A percentile compares a stretch with the other conserved stretches of the same genome.
Evolutionary conservation across 2,797 vertebrate genomes (phyloP).

Genomic region (Cyprinella venusta): DNA sequence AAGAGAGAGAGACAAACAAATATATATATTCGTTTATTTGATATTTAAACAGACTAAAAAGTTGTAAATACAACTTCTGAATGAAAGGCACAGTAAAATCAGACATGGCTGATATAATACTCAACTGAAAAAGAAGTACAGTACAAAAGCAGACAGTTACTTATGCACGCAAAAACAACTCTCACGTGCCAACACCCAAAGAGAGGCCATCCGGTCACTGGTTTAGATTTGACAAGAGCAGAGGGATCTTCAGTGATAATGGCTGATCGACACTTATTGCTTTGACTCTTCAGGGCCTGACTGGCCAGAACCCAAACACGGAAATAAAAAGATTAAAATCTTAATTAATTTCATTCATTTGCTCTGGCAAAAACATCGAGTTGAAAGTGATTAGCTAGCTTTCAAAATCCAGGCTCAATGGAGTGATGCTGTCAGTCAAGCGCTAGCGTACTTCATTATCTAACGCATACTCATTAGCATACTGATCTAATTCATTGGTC

Average conservation of each 20-base stretch:
- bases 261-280: conserved; percentile 90
- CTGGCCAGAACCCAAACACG: conserved; percentile 35
- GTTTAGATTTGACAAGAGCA: conserved; percentile 49
- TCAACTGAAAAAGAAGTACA: conserved; percentile 85
- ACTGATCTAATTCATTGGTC: conserved; percentile 68
- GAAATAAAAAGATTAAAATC: conserved; percentile 35
- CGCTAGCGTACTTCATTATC: conserved; percentile 52
- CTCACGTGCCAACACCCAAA: conserved; percentile 72
- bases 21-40: conserved; percentile 86
- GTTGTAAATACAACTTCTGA: conserved; percentile 96
- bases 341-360: conserved; percentile 11
- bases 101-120: conserved; percentile 96
- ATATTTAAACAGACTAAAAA: conserved; percentile 97
- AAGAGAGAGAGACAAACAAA: conserved; percentile 73
- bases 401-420: conserved; percentile 38
- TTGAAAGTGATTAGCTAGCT: conserved; percentile 50
- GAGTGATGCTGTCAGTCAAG: conserved; percentile 35
- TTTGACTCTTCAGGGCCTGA: conserved; percentile 74
- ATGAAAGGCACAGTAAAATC: conserved; percentile 99
- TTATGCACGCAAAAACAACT: conserved; percentile 81
- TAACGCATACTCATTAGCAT: conserved; percentile 49
- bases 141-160: conserved; percentile 94
- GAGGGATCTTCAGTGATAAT: conserved; percentile 67
- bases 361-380: conserved; percentile 1
- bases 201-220: conserved; percentile 18